A percentile compares a stretch with the other conserved stretches of the same genome.
phyloP scores from a whole-genome alignment of 2,797 vertebrate genomes.

The Fringilla coelebs region DNA sequence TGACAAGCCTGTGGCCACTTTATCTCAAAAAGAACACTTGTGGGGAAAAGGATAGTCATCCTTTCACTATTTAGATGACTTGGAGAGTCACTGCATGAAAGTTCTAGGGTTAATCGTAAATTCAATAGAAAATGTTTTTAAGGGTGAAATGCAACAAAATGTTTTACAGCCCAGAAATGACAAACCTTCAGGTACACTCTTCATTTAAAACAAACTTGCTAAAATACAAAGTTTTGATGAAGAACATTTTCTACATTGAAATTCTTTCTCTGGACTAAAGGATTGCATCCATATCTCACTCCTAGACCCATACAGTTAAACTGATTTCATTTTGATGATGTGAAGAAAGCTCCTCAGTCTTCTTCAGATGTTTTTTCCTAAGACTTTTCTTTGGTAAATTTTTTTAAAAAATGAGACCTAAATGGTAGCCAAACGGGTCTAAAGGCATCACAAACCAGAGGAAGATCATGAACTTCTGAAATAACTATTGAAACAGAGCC shows the following conservation, averaged over 20 bases:
- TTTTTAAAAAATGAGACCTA: not conserved
- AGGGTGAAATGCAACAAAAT: not conserved
- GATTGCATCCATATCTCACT: not conserved
- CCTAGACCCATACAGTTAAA: not conserved
- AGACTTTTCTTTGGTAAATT: not conserved
- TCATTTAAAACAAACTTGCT: not conserved
- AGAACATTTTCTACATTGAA: not conserved
- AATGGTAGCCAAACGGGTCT: not conserved
- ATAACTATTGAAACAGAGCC: not conserved
- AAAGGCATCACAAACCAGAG: not conserved
- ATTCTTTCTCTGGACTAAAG: not conserved
- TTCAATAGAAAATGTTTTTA: not conserved
- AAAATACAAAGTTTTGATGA: not conserved
- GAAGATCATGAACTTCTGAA: not conserved
- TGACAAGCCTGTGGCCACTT: not conserved
- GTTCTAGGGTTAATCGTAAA: not conserved
- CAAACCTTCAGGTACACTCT: not conserved
- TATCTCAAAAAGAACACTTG: not conserved
- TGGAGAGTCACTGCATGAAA: not conserved
- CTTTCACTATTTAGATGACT: not conserved
- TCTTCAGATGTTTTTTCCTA: not conserved
- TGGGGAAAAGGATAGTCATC: not conserved
- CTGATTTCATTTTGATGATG: not conserved
- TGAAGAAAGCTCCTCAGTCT: not conserved
- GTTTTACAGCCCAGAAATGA: not conserved